phyloP scores from a whole-genome alignment of 2,113 vertebrate genomes.

The Glaucomys volans region DNA sequence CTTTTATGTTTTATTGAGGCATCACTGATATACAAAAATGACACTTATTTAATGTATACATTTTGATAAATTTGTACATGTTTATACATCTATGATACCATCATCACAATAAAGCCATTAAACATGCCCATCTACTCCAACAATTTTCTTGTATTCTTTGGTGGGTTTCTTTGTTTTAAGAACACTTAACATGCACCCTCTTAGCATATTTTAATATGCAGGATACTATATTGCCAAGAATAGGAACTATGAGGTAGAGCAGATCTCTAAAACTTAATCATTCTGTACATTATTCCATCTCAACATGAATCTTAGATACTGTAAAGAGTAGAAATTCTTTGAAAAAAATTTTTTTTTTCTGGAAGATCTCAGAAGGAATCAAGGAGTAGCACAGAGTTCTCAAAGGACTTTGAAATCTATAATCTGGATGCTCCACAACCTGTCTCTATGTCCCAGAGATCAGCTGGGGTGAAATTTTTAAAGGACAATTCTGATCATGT shows the following conservation, averaged over 20 bases:
- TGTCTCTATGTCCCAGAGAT: constrained; percentile 17
- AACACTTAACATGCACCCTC: background rate
- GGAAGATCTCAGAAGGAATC: background rate
- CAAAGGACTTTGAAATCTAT: background rate
- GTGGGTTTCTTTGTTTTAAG: background rate
- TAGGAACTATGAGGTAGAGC: too few species aligned
- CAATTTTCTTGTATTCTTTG: background rate
- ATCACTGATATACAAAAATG: background rate
- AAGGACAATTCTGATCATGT: background rate
- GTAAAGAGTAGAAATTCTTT: background rate
- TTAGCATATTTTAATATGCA: background rate
- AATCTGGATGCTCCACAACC: background rate
- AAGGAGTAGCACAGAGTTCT: background rate
- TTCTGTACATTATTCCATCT: background rate
- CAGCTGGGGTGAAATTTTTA: background rate
- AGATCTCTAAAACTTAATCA: background rate
- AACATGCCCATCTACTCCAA: background rate
- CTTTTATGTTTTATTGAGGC: background rate
- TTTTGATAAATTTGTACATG: background rate
- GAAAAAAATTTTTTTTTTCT: background rate
- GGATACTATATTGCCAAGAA: background rate
- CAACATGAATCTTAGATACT: constrained; percentile 7
- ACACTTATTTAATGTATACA: background rate
- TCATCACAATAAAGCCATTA: background rate
- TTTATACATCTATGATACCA: too few species aligned